A percentile compares a stretch with the other conserved stretches of the same genome.
These are phyloP conservation scores for Picathartes gymnocephalus DNA, from an alignment of 2,113 vertebrate genomes.

Conservation along the genomic window DNA sequence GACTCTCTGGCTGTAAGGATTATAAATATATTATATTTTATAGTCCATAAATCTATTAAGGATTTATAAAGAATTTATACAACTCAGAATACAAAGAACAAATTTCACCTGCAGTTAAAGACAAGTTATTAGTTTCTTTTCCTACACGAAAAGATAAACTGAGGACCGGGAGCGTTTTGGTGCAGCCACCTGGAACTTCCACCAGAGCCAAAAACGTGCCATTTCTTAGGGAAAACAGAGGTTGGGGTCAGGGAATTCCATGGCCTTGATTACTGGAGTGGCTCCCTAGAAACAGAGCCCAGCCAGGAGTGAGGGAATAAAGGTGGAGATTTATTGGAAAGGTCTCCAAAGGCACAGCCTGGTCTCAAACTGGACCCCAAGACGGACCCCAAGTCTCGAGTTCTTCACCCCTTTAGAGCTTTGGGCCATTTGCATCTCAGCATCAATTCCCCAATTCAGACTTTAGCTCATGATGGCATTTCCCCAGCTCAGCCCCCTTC, in stretches of 20 bases:
- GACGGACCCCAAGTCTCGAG: too few species aligned
- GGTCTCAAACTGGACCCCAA: too few species aligned
- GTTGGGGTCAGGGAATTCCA: not conserved
- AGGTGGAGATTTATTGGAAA: too few species aligned
- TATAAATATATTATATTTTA: fast-evolving
- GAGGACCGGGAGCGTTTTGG: not conserved
- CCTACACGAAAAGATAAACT: not conserved
- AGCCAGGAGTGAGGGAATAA: too few species aligned
- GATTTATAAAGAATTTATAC: not conserved
- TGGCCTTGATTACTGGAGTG: too few species aligned
- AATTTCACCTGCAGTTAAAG: not conserved
- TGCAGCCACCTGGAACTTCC: not conserved
- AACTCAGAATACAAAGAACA: not conserved
- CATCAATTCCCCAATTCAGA: too few species aligned
- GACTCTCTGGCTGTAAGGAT: not conserved
- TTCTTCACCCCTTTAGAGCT: too few species aligned
- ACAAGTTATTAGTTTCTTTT: not conserved
- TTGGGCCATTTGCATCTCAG: too few species aligned
- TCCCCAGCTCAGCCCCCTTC: too few species aligned
- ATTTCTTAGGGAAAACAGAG: fast-evolving
- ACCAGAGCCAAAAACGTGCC: fast-evolving
- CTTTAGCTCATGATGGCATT: too few species aligned
- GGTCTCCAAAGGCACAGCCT: too few species aligned
- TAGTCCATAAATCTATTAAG: not conserved
- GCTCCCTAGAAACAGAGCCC: too few species aligned